Percentiles rank a stretch among this genome's conserved stretches.
phyloP scores from a whole-genome alignment of 2,888 invertebrate species.

The Torymus texanus region DNA sequence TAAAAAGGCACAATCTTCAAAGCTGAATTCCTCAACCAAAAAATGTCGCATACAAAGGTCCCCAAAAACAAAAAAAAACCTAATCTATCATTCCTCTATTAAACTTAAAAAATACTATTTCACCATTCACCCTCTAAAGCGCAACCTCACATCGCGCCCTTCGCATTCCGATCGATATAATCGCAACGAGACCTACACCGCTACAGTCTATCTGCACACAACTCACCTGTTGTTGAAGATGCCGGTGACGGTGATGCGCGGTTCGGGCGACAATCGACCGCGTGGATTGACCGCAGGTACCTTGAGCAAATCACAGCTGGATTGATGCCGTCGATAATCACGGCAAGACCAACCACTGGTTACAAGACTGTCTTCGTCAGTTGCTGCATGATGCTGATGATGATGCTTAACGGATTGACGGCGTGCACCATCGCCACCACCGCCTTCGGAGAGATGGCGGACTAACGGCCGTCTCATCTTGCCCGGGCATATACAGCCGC shows the following conservation, averaged over 20 bases:
- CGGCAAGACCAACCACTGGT: constrained; percentile 66
- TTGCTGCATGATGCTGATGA: too few relatives aligned
- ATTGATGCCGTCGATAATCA: constrained; percentile 71
- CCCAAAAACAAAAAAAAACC: too few relatives aligned
- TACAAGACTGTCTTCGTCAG: constrained; percentile 60
- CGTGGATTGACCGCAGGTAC: constrained; percentile 67
- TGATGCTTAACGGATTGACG: constrained; percentile 62
- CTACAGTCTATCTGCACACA: not conserved
- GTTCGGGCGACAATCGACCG: constrained; percentile 63
- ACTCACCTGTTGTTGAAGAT: constrained; percentile 65
- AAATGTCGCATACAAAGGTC: too few relatives aligned
- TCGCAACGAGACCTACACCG: too few relatives aligned
- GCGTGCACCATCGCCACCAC: constrained; percentile 63
- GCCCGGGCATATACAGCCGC: not conserved
- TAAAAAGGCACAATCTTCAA: too few relatives aligned
- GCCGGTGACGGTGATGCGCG: constrained; percentile 61
- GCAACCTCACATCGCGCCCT: too few relatives aligned
- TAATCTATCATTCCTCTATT: too few relatives aligned
- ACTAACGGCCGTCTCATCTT: constrained; percentile 71
- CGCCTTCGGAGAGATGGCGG: constrained; percentile 72
- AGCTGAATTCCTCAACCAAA: too few relatives aligned
- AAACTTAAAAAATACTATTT: too few relatives aligned
- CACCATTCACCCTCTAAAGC: too few relatives aligned
- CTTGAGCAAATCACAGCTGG: constrained; percentile 71
- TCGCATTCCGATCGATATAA: too few relatives aligned